phyloP scores from a whole-genome alignment of 2,888 invertebrate genomes.

The Hypercompe scribonia region DNA sequence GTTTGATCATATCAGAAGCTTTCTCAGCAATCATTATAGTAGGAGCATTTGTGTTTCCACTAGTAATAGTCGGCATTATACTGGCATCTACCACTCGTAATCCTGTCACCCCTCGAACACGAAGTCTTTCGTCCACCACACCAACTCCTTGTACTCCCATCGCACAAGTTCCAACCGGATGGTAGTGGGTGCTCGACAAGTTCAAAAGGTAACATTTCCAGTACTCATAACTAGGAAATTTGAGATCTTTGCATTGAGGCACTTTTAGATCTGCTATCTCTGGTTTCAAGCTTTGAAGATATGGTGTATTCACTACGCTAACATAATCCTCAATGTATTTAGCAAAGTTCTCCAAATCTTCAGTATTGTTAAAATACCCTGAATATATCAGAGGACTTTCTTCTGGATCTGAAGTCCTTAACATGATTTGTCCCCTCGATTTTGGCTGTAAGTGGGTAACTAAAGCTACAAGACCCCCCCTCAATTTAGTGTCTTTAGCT shows the following conservation, averaged over 20 bases:
- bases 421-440: conserved; percentile 61
- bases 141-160: conserved; percentile 64
- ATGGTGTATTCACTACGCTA: conserved; percentile 55
- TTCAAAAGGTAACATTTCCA: conserved; percentile 64
- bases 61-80: conserved; percentile 92
- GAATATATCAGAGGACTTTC: conserved; percentile 57
- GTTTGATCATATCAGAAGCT: conserved; percentile 93
- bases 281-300: conserved; percentile 53
- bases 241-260: conserved; percentile 50
- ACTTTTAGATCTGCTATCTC: conserved; percentile 49
- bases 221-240: conserved; percentile 56
- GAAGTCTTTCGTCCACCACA: conserved; percentile 64
- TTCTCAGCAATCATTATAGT: conserved; percentile 95
- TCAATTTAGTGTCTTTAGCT: conserved; percentile 42
- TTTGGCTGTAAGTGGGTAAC: conserved; percentile 61
- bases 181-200: conserved; percentile 88
- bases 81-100: conserved; percentile 93
- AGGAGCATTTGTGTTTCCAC: conserved; percentile 94
- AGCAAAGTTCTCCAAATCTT: conserved; percentile 58
- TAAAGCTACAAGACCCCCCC: conserved; percentile 46
- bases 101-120: conserved; percentile 83
- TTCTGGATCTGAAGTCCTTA: conserved; percentile 57
- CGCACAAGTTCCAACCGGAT: conserved; percentile 64
- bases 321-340: conserved; percentile 56
- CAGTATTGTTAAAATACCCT: conserved; percentile 50